These are phyloP conservation scores for Polyploca ridens DNA, from an alignment of 2,888 invertebrate species.

Conservation along the genomic window DNA sequence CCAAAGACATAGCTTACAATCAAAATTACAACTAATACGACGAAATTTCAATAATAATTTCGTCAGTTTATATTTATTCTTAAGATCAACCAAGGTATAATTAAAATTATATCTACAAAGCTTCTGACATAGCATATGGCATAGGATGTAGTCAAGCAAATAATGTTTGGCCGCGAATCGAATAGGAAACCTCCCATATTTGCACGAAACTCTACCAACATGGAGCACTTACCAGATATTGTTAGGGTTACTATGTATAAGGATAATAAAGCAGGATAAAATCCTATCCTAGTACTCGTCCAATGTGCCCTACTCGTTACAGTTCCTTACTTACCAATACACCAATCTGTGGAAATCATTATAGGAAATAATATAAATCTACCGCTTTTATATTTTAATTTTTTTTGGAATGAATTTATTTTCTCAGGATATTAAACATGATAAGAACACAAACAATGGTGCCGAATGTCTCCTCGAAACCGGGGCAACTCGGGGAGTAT, in stretches of 20 bases:
- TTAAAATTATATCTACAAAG: background rate
- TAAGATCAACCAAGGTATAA: background rate
- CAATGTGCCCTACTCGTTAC: no score
- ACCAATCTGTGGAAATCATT: no score
- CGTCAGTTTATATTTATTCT: background rate
- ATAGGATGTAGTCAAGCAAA: background rate
- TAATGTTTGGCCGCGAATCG: background rate
- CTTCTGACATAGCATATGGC: background rate
- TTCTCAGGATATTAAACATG: no score
- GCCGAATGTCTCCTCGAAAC: no score
- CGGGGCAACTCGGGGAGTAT: no score
- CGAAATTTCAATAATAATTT: background rate
- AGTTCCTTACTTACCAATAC: no score
- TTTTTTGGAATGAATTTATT: no score
- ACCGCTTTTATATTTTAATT: no score
- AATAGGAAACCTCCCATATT: background rate
- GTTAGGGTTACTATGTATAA: background rate
- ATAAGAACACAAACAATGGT: no score
- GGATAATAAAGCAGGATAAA: background rate
- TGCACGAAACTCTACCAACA: conserved; percentile 10
- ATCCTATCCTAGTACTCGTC: background rate
- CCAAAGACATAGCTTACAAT: no score
- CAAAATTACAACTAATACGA: background rate
- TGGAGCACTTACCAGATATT: conserved; percentile 11
- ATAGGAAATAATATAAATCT: no score